Percentiles rank a stretch among this genome's conserved stretches.
These are phyloP conservation scores for Pseudomyrmex sp. DNA, from an alignment of 1,140 invertebrate genomes.

Conservation along the genomic window DNA sequence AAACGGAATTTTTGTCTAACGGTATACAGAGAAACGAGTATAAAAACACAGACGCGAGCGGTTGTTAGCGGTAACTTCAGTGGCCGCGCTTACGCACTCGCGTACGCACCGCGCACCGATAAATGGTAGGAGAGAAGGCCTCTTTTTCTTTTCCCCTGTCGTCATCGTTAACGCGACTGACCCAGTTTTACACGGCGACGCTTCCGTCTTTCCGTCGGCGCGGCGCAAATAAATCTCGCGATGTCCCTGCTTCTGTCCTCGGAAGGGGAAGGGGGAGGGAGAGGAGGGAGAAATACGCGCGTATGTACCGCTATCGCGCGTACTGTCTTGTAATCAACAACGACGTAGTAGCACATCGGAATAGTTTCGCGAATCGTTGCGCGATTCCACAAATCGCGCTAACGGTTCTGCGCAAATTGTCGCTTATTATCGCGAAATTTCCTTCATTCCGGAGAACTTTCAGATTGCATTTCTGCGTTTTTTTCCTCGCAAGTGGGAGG, in stretches of 20 bases:
- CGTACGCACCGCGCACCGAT: background rate
- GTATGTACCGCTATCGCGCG: slow-evolving; percentile 33
- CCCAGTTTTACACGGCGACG: slow-evolving; percentile 30
- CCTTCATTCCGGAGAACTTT: too few species aligned
- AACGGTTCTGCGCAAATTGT: slow-evolving; percentile 1
- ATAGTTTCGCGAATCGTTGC: slow-evolving; percentile 14
- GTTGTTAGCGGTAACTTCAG: slow-evolving; percentile 47
- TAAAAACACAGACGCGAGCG: slow-evolving; percentile 8
- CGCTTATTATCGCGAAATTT: slow-evolving; percentile 1
- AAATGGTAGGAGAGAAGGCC: slow-evolving; percentile 26
- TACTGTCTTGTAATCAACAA: slow-evolving; percentile 20
- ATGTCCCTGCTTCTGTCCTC: background rate
- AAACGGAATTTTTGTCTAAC: slow-evolving; percentile 16
- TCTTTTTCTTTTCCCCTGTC: slow-evolving; percentile 48
- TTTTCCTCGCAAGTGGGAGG: too few species aligned
- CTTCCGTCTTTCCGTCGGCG: slow-evolving; percentile 28
- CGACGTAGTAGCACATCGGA: background rate
- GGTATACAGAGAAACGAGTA: slow-evolving; percentile 36
- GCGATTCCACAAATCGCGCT: slow-evolving; percentile 23
- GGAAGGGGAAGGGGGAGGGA: background rate
- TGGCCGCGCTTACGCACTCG: slow-evolving; percentile 46
- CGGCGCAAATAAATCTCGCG: slow-evolving; percentile 9
- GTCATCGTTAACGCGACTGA: slow-evolving; percentile 27
- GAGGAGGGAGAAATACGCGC: background rate
- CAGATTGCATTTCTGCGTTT: too few species aligned